These are phyloP conservation scores for Zelleria hepariella DNA, from an alignment of 2,888 invertebrate genomes.

Conservation along the genomic window DNA sequence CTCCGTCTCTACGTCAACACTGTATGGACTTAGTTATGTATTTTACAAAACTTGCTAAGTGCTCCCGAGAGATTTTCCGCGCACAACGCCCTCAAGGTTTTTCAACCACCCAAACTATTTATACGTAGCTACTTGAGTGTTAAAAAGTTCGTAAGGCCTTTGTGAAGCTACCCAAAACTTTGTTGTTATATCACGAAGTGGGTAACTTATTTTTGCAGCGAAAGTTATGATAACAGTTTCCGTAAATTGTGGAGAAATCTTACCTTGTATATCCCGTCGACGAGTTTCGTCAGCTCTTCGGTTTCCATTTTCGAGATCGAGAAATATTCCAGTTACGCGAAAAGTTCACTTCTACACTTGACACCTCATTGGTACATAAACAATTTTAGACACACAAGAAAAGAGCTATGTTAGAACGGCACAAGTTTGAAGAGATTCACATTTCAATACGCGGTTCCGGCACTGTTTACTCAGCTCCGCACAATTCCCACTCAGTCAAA, in stretches of 20 bases:
- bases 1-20: neutral
- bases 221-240: neutral
- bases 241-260: conserved; percentile 21
- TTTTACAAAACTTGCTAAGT: conserved; percentile 1
- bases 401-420: conserved; percentile 50
- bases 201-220: neutral
- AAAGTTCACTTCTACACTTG: conserved; percentile 46
- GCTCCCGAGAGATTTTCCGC: neutral
- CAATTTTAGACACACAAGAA: conserved; percentile 36
- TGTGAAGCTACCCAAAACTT: neutral
- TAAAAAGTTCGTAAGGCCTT: neutral
- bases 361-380: conserved; percentile 59
- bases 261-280: conserved; percentile 93
- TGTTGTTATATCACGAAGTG: neutral
- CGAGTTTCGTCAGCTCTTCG: conserved; percentile 90
- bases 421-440: conserved; percentile 53
- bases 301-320: conserved; percentile 78
- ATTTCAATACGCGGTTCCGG: conserved; percentile 49
- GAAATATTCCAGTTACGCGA: conserved; percentile 26
- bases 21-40: neutral
- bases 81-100: neutral
- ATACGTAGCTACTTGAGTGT: neutral
- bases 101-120: neutral
- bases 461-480: conserved; percentile 22
- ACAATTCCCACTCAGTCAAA: conserved; percentile 45